Base-by-base conservation (phyloP, 2,113 vertebrate genomes). In the Cyanoramphus novaezelandiae region DNA sequence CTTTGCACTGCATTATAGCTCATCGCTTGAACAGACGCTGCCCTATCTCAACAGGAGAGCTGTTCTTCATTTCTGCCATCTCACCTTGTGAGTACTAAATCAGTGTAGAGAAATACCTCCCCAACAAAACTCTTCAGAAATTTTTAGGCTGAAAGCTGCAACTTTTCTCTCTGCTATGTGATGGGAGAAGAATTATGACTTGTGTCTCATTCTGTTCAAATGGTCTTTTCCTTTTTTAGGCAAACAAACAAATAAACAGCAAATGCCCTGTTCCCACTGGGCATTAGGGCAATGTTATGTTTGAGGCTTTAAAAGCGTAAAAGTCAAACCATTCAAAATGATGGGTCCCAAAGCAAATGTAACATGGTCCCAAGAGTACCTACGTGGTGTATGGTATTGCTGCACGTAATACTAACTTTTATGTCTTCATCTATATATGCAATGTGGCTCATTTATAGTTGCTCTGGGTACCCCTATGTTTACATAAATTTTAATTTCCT, bases 401-500 rank as follows among this genome's bases (percentile, higher is more conserved):
- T 91, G 79, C 79, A 79, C 83, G 84, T 95, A 88, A 86, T 91
- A 96, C 97, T 97, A 97, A 95, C 90, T 96, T 97, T 97, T 96
- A 97, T 97, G 95, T 85, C 88, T 97, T 94, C 19, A 0, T 95
- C 94, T 94, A 90, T 94, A 88, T 92, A 82, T 90, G 93, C 94
- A 92, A 50, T 85, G 85, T 81, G 65, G 90, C 79, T 93, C 94
- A 95, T 95, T 96, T 96, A 97, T 90, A 70, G 90, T 90, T 95
- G 92, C 76, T 96, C 72, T 90, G 97, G 95, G 97, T 97, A 96
- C 93, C 84, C 90, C 93, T 83, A 37, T 96, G 92, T 97, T 97
- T 95, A 97, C 97, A 96, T 97, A 96, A 95, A 96, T 97, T 97
- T 97, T 97, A 97, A 97, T 97, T 97, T 97, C 95, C 95, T 96